Conservation (phyloP, 1,140 invertebrate genomes). For the Galleria mellonella region DNA sequence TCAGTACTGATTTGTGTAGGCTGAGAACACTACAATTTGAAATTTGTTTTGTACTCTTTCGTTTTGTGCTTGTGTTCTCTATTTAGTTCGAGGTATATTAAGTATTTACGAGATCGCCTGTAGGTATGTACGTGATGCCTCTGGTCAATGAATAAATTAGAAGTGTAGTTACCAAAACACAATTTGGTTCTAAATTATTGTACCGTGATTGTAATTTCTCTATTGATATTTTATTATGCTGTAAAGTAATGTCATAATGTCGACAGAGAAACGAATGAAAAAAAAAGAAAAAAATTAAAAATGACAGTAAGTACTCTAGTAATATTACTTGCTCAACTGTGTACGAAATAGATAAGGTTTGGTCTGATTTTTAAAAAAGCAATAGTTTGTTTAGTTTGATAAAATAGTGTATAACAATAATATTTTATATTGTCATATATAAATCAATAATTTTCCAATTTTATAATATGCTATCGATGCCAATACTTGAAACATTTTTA, state of each 20-base stretch:
- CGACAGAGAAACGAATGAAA: not conserved
- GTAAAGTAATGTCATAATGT: not conserved
- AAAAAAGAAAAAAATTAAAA: too few species aligned
- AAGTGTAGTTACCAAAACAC: slow-evolving; percentile 46
- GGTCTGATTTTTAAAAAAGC: slow-evolving; percentile 19
- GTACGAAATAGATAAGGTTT: slow-evolving; percentile 14
- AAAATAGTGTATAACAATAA: slow-evolving; percentile 36
- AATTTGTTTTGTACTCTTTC: slow-evolving; percentile 17
- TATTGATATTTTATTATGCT: slow-evolving; percentile 16
- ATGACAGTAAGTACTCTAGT: too few species aligned
- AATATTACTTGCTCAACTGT: slow-evolving; percentile 27
- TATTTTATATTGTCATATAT: slow-evolving; percentile 57
- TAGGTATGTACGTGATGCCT: slow-evolving; percentile 18
- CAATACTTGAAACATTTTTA: slow-evolving; percentile 54
- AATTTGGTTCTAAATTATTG: slow-evolving; percentile 18
- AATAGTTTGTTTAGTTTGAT: slow-evolving; percentile 30
- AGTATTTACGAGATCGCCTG: slow-evolving; percentile 15
- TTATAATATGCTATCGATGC: slow-evolving; percentile 58
- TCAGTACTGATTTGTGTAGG: slow-evolving; percentile 66
- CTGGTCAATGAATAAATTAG: slow-evolving; percentile 43
- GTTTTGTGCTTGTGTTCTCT: slow-evolving; percentile 43
- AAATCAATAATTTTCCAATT: slow-evolving; percentile 54
- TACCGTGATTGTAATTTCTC: slow-evolving; percentile 15
- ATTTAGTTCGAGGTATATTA: slow-evolving; percentile 28
- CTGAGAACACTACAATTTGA: slow-evolving; percentile 44